Evolutionary conservation across 2,797 vertebrate genomes (phyloP).

Genomic region (Leuciscus waleckii): DNA sequence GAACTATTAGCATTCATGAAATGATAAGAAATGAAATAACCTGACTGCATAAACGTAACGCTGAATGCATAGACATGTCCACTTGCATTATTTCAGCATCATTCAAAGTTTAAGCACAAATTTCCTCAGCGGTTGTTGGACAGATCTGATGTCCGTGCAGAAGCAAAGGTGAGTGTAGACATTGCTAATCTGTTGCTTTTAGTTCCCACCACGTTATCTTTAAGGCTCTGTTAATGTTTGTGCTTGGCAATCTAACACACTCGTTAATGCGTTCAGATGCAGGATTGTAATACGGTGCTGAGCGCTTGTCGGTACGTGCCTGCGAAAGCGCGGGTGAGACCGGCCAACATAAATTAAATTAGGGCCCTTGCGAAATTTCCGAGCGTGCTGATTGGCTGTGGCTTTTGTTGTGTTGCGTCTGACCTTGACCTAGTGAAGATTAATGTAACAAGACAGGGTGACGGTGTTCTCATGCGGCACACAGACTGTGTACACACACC

Average conservation of each 20-base stretch:
- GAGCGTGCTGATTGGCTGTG: conserved; percentile 73
- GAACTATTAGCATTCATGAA: conserved; percentile 67
- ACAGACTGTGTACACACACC: conserved; percentile 59
- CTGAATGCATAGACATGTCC: conserved; percentile 65
- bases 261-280: conserved; percentile 73
- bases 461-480: conserved; percentile 73
- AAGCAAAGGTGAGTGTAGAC: conserved; percentile 60
- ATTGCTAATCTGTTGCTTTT: conserved; percentile 72
- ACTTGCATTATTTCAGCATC: conserved; percentile 65
- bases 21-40: conserved; percentile 59
- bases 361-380: conserved; percentile 70
- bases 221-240: conserved; percentile 73
- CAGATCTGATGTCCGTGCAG: conserved; percentile 36
- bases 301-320: not conserved
- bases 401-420: conserved; percentile 75
- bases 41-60: conserved; percentile 60
- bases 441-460: conserved; percentile 72
- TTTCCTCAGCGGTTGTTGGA: conserved; percentile 34
- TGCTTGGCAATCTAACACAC: conserved; percentile 76
- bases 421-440: conserved; percentile 79
- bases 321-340: conserved; percentile 7
- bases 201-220: conserved; percentile 67
- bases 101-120: conserved; percentile 58
- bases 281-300: conserved; percentile 35
- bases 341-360: conserved; percentile 55